Conservation (phyloP, 2,797 vertebrate species). For the Sphaeramia orbicularis region DNA sequence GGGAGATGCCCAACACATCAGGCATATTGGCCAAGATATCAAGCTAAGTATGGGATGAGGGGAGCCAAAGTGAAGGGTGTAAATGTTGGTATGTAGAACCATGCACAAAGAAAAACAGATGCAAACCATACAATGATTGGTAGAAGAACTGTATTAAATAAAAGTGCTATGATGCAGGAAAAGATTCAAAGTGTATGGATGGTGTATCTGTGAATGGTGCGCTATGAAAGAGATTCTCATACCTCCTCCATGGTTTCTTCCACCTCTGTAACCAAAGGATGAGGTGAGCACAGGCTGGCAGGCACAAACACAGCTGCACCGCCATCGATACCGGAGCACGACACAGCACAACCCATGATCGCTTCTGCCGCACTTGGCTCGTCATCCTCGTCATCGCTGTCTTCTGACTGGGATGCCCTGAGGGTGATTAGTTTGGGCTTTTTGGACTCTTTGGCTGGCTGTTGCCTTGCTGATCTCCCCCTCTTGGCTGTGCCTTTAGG, state of each 20-base stretch:
- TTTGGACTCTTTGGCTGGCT: slow-evolving; percentile 75
- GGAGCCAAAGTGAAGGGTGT: slow-evolving; percentile 42
- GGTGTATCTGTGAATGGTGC: not conserved
- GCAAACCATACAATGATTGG: slow-evolving; percentile 20
- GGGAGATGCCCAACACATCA: slow-evolving; percentile 83
- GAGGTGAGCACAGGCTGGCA: slow-evolving; percentile 87
- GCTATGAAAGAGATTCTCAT: slow-evolving; percentile 20
- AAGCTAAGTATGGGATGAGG: slow-evolving; percentile 82
- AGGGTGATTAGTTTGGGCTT: slow-evolving; percentile 89
- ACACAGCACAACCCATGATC: slow-evolving; percentile 72
- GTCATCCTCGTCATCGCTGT: slow-evolving; percentile 80
- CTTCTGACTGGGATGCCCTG: slow-evolving; percentile 85
- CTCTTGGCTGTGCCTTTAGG: slow-evolving; percentile 68
- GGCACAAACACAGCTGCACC: slow-evolving; percentile 90
- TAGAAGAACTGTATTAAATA: slow-evolving; percentile 10
- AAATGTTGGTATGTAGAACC: slow-evolving; percentile 60
- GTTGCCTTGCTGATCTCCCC: slow-evolving; percentile 71
- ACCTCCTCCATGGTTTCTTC: slow-evolving; percentile 96
- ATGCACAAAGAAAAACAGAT: slow-evolving; percentile 62
- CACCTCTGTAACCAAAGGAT: slow-evolving; percentile 84
- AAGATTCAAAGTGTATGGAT: slow-evolving; percentile 5
- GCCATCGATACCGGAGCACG: slow-evolving; percentile 85
- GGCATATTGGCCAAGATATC: slow-evolving; percentile 89
- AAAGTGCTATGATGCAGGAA: slow-evolving; percentile 7
- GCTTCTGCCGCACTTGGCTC: slow-evolving; percentile 64